Conservation (phyloP, 2,113 vertebrate species). For the Polyodon spathula region DNA sequence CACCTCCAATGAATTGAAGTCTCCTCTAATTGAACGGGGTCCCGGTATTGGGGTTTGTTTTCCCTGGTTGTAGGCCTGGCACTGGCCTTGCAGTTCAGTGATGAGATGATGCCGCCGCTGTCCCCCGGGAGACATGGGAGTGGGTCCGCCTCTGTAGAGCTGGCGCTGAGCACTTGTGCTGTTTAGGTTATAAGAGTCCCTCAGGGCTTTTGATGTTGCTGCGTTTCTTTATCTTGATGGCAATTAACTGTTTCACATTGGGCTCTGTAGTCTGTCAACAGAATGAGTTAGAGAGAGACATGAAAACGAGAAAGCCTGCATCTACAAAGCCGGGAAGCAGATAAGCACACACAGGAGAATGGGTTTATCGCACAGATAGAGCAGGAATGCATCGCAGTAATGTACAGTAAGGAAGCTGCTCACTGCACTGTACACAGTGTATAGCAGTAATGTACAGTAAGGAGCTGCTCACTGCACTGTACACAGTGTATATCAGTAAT, state of each 20-base stretch:
- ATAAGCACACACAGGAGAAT: slow-evolving; percentile 66
- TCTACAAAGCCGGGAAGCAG: slow-evolving; percentile 62
- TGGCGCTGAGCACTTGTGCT: slow-evolving; percentile 30
- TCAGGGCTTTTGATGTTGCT: slow-evolving; percentile 42
- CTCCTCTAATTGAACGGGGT: too few species aligned
- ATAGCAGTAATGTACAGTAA: too few species aligned
- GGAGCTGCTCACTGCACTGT: too few species aligned
- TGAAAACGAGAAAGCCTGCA: slow-evolving; percentile 22
- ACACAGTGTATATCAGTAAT: too few species aligned
- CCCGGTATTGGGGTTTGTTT: too few species aligned
- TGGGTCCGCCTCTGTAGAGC: slow-evolving; percentile 11
- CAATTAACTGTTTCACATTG: slow-evolving; percentile 43
- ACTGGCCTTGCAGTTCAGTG: slow-evolving; percentile 36
- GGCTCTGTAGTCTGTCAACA: slow-evolving; percentile 44
- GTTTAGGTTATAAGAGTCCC: slow-evolving; percentile 45
- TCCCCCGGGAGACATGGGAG: not conserved
- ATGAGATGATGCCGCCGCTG: not conserved
- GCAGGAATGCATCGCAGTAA: slow-evolving; percentile 55
- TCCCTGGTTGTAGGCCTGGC: too few species aligned
- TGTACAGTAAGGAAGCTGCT: slow-evolving; percentile 48
- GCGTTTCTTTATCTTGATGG: slow-evolving; percentile 49
- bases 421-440: slow-evolving; percentile 41
- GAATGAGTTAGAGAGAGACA: slow-evolving; percentile 36
- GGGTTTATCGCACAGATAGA: slow-evolving; percentile 70
- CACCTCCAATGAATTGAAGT: too few species aligned